Conservation (phyloP, 2,888 invertebrate genomes). For the Idaea straminata region DNA sequence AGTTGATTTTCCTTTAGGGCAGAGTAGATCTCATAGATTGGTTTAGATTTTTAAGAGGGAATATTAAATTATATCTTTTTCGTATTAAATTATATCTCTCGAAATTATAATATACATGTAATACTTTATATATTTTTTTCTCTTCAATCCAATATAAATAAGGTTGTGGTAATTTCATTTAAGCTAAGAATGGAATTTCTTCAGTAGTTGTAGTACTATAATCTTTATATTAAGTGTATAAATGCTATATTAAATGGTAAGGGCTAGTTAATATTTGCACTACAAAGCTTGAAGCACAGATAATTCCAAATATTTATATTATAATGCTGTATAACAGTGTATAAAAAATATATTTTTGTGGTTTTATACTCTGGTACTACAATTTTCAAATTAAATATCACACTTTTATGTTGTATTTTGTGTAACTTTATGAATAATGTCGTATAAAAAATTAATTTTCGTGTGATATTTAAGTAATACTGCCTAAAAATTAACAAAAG, state of each 20-base stretch:
- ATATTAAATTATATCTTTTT: constrained; percentile 10
- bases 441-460: neutral
- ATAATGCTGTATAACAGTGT: neutral
- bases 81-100: constrained; percentile 9
- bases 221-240: constrained; percentile 22
- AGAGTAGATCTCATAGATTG: constrained; percentile 40
- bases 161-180: constrained; percentile 26
- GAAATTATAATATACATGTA: constrained; percentile 18
- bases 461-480: constrained; percentile 32
- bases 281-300: constrained; percentile 34
- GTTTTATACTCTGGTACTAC: neutral
- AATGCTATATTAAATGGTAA: constrained; percentile 26
- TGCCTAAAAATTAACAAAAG: constrained; percentile 17
- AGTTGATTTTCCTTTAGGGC: neutral
- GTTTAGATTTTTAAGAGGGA: constrained; percentile 22
- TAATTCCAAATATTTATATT: constrained; percentile 2
- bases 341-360: neutral
- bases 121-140: constrained; percentile 5
- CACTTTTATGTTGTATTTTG: constrained; percentile 3
- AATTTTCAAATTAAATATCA: constrained; percentile 29
- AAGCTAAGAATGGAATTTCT: constrained; percentile 14
- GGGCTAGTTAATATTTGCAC: constrained; percentile 26
- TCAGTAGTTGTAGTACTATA: constrained; percentile 15
- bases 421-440: neutral
- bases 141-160: constrained; percentile 14